A percentile compares a stretch with the other conserved stretches of the same genome.
These are phyloP conservation scores for Lethocerus indicus DNA, from an alignment of 1,140 invertebrate species.

Conservation along the genomic window DNA sequence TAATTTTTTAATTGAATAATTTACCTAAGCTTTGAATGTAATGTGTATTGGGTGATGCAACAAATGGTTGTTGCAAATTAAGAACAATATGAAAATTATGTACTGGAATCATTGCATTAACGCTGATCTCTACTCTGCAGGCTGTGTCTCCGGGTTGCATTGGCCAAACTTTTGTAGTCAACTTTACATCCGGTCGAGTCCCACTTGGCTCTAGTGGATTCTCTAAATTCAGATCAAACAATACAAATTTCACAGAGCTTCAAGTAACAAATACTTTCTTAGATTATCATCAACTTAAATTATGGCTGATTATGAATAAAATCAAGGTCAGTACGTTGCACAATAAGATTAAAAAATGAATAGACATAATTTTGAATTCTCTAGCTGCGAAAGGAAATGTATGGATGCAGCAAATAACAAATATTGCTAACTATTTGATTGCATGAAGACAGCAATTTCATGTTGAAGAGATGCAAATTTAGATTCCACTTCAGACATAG, in stretches of 20 bases:
- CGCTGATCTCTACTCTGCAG: slow-evolving; percentile 7
- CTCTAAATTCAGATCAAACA: too few species aligned
- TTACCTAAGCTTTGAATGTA: slow-evolving; percentile 7
- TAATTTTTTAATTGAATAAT: too few species aligned
- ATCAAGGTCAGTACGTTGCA: too few species aligned
- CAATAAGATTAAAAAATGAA: too few species aligned
- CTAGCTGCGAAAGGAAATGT: too few species aligned
- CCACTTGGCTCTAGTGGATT: neutral
- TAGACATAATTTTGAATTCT: too few species aligned
- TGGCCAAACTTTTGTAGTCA: slow-evolving; percentile 7
- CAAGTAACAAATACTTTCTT: too few species aligned
- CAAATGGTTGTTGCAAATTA: slow-evolving; percentile 2
- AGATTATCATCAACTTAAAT: too few species aligned
- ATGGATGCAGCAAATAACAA: too few species aligned
- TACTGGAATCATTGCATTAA: neutral
- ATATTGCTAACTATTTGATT: slow-evolving; percentile 9
- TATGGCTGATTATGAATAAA: too few species aligned
- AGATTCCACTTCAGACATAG: slow-evolving; percentile 12
- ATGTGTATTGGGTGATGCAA: slow-evolving; percentile 2
- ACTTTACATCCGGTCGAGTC: slow-evolving; percentile 6
- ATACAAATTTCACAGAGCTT: too few species aligned
- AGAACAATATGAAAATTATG: slow-evolving; percentile 6
- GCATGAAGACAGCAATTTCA: slow-evolving; percentile 13
- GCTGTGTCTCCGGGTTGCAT: neutral
- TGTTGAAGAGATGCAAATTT: slow-evolving; percentile 12